Evolutionary conservation across 2,888 invertebrate genomes (phyloP).

Genomic region (Slavum lentiscoides): DNA sequence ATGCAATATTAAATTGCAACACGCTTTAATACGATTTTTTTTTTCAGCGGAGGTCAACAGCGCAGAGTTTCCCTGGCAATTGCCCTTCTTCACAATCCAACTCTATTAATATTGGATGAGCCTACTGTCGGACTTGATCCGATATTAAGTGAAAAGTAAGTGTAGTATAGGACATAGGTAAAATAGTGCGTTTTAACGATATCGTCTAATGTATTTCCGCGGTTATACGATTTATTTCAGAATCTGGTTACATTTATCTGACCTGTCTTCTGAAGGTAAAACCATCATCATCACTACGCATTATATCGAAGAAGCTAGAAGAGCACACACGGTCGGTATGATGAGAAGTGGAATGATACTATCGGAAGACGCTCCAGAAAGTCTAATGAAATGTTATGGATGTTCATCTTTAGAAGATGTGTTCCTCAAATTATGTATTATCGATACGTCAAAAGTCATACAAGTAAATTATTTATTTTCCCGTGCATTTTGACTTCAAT

Average conservation of each 20-base stretch:
- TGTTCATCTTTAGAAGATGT: constrained; percentile 62
- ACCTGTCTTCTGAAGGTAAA: constrained; percentile 60
- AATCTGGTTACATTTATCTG: constrained; percentile 63
- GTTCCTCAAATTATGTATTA: constrained; percentile 60
- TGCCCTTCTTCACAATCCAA: constrained; percentile 84
- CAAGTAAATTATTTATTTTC: constrained; percentile 28
- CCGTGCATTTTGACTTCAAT: not conserved
- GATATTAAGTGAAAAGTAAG: constrained; percentile 77
- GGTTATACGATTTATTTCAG: constrained; percentile 57
- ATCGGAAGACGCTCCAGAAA: constrained; percentile 62
- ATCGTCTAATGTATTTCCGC: not conserved
- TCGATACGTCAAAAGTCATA: constrained; percentile 45
- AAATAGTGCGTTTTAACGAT: too few relatives aligned
- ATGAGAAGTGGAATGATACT: constrained; percentile 63
- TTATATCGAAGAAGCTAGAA: constrained; percentile 69
- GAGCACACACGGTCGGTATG: constrained; percentile 69
- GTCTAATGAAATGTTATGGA: constrained; percentile 59
- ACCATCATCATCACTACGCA: constrained; percentile 65
- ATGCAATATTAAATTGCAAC: too few relatives aligned
- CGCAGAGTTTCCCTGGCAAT: constrained; percentile 86
- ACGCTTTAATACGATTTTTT: not conserved
- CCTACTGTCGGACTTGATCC: constrained; percentile 95
- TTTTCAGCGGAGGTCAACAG: constrained; percentile 77
- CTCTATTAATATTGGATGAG: constrained; percentile 86
- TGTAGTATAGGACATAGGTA: too few relatives aligned